These are phyloP conservation scores for Isaurus tuberculatus DNA, from an alignment of 92 coral and sea anemone species.

Conservation along the genomic window DNA sequence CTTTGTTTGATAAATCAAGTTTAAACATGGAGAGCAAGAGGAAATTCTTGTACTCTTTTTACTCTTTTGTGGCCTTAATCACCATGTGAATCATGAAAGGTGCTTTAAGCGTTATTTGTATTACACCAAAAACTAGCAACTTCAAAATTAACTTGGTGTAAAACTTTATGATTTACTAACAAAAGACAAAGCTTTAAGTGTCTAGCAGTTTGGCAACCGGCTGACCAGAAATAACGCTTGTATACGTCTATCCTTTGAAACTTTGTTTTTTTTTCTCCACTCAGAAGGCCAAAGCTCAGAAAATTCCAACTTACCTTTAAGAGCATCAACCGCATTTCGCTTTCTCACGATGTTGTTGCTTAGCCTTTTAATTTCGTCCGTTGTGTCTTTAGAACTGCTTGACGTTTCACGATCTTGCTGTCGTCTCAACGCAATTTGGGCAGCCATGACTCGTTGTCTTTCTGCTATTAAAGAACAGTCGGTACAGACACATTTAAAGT, in stretches of 20 bases:
- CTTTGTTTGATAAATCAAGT: no score
- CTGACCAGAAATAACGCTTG: background rate
- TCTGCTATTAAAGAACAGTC: slow-evolving; percentile 38
- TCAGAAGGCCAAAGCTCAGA: no score
- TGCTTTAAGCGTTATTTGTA: background rate
- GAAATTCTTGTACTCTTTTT: background rate
- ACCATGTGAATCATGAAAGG: background rate
- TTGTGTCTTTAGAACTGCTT: background rate
- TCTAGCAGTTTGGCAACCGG: background rate
- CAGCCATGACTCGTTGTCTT: slow-evolving; percentile 41
- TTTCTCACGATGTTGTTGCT: background rate
- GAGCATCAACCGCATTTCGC: background rate
- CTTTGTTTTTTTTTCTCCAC: background rate
- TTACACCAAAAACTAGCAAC: background rate
- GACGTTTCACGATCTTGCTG: slow-evolving; percentile 27
- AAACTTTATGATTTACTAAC: background rate
- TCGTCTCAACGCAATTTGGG: slow-evolving; percentile 38
- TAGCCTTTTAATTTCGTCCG: background rate
- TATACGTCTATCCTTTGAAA: background rate
- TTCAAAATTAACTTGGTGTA: background rate
- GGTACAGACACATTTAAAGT: slow-evolving; percentile 3
- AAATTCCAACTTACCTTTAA: background rate
- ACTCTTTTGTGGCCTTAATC: background rate
- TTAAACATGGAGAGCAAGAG: no score
- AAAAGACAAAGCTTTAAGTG: background rate